Evolutionary conservation across 92 coral and sea anemone species (phyloP).

Genomic region (Porites cylindrica): DNA sequence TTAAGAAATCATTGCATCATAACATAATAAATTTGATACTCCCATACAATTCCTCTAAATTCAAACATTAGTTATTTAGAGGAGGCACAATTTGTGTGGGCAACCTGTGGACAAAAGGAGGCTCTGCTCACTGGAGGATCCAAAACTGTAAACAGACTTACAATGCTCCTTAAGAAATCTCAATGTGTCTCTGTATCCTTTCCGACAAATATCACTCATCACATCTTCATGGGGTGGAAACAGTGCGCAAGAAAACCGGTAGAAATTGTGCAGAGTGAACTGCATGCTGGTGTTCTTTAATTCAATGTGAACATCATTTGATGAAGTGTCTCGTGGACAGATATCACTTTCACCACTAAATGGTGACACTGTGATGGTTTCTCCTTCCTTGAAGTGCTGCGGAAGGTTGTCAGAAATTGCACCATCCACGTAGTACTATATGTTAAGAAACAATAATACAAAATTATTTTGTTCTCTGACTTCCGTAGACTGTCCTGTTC

Average conservation of each 20-base stretch:
- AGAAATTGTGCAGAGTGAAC: conserved; percentile 82
- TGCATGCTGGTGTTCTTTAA: conserved; percentile 89
- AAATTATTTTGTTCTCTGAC: no score
- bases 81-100: neutral
- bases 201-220: conserved; percentile 83
- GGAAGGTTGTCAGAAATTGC: conserved; percentile 95
- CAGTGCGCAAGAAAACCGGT: conserved; percentile 86
- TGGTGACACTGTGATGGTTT: conserved; percentile 98
- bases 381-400: conserved; percentile 96
- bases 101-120: neutral
- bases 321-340: conserved; percentile 92
- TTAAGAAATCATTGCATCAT: no score
- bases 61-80: no score
- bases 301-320: conserved; percentile 85
- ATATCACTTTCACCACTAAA: conserved; percentile 98
- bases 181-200: conserved; percentile 93
- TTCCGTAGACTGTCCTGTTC: no score
- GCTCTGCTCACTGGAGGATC: neutral
- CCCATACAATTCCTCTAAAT: no score
- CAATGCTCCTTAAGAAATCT: conserved; percentile 87
- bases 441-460: no score
- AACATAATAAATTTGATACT: no score
- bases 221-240: conserved; percentile 86
- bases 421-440: conserved; percentile 92
- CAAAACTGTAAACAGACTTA: conserved; percentile 53